Percentiles rank a stretch among this genome's conserved stretches.
phyloP scores from a whole-genome alignment of 1,140 invertebrate genomes.

The Lysiphlebus fabarum region DNA sequence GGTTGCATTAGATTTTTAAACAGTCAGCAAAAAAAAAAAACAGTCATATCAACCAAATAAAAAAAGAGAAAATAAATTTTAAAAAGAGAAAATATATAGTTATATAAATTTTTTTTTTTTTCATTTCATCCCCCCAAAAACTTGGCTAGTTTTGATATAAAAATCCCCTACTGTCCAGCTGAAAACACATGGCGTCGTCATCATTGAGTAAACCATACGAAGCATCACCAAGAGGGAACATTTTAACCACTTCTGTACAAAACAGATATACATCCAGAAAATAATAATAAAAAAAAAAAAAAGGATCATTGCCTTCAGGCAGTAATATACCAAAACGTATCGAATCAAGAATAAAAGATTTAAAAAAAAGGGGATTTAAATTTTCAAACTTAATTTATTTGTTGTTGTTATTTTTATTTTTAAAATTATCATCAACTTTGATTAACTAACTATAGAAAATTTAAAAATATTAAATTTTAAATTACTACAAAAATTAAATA shows the following conservation, averaged over 20 bases:
- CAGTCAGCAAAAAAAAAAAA: not conserved
- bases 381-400: too few species aligned
- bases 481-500: too few species aligned
- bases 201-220: conserved; percentile 22
- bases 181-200: conserved; percentile 52
- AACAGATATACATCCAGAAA: too few species aligned
- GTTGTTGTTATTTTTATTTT: too few species aligned
- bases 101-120: not conserved
- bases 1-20: too few species aligned
- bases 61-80: not conserved
- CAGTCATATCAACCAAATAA: not conserved
- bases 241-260: not conserved
- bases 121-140: not conserved
- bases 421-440: too few species aligned
- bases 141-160: not conserved
- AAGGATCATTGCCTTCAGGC: conserved; percentile 1
- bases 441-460: too few species aligned
- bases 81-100: not conserved
- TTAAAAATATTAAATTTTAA: too few species aligned
- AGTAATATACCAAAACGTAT: too few species aligned
- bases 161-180: conserved; percentile 41
- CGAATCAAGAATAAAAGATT: too few species aligned
- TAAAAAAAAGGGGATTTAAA: too few species aligned
- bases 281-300: not conserved
- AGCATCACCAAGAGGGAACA: conserved; percentile 33